phyloP scores from a whole-genome alignment of 2,797 vertebrate genomes.

The Rousettus madagascariensis region DNA sequence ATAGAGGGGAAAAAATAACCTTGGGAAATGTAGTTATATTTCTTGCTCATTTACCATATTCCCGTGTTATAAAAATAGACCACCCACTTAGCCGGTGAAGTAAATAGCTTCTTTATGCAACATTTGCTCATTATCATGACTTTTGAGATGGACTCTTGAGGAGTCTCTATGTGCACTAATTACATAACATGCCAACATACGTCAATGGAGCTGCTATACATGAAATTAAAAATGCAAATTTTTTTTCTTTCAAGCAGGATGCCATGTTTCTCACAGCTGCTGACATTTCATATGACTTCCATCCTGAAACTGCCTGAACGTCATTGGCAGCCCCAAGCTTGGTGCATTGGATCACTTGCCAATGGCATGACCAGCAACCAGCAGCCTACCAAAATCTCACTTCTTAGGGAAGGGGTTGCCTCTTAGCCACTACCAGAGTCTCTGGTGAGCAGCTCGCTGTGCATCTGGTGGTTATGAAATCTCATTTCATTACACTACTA shows the following conservation, averaged over 20 bases:
- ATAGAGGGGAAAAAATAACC: background rate
- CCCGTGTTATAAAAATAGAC: background rate
- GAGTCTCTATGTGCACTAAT: background rate
- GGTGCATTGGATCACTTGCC: background rate
- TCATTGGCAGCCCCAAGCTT: background rate
- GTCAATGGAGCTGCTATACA: background rate
- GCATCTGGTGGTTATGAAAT: constrained; percentile 68
- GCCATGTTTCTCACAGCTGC: background rate
- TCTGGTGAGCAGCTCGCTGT: constrained; percentile 49
- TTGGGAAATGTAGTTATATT: background rate
- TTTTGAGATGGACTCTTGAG: background rate
- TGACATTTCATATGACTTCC: background rate
- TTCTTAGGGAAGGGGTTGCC: constrained; percentile 1
- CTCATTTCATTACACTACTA: constrained; percentile 75
- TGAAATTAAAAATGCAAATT: background rate
- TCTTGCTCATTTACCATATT: background rate
- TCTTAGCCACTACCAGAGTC: constrained; percentile 29
- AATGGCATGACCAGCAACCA: constrained; percentile 10
- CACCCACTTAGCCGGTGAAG: background rate
- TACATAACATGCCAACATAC: background rate
- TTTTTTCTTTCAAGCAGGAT: background rate
- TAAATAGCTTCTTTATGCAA: background rate
- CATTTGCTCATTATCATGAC: background rate
- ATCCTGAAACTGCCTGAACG: background rate
- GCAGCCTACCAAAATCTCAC: background rate